These are phyloP conservation scores for Meghimatium bilineatum DNA, from an alignment of 2,888 invertebrate species.

Conservation along the genomic window DNA sequence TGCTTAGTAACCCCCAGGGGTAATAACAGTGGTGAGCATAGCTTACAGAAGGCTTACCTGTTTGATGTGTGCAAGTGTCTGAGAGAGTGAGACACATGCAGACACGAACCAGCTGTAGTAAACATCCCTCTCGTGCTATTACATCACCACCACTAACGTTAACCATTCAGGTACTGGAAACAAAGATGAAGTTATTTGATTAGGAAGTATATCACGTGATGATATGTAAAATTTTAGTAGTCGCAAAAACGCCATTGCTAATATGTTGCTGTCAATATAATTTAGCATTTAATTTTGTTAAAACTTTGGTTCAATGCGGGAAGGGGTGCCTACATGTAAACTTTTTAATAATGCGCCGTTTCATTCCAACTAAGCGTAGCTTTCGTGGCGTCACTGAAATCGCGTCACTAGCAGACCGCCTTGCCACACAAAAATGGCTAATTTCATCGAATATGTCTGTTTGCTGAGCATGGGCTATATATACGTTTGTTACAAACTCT, in stretches of 20 bases:
- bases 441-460: no score
- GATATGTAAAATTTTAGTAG: neutral
- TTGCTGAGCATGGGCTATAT: no score
- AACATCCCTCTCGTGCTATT: slow-evolving; percentile 28
- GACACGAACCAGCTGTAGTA: slow-evolving; percentile 39
- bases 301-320: no score
- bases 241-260: neutral
- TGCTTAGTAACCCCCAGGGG: slow-evolving; percentile 24
- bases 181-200: neutral
- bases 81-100: neutral
- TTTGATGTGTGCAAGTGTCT: slow-evolving; percentile 39
- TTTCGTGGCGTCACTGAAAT: no score
- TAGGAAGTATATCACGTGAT: neutral
- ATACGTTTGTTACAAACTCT: no score
- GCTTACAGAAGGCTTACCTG: slow-evolving; percentile 36
- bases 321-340: no score
- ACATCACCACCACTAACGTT: neutral
- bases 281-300: no score
- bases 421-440: no score
- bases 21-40: slow-evolving; percentile 26
- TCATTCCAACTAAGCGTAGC: no score
- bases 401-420: no score
- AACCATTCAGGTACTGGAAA: neutral
- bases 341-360: no score
- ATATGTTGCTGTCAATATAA: neutral